Evolutionary conservation across 2,797 vertebrate genomes (phyloP).

Genomic region (Brotula barbata): DNA sequence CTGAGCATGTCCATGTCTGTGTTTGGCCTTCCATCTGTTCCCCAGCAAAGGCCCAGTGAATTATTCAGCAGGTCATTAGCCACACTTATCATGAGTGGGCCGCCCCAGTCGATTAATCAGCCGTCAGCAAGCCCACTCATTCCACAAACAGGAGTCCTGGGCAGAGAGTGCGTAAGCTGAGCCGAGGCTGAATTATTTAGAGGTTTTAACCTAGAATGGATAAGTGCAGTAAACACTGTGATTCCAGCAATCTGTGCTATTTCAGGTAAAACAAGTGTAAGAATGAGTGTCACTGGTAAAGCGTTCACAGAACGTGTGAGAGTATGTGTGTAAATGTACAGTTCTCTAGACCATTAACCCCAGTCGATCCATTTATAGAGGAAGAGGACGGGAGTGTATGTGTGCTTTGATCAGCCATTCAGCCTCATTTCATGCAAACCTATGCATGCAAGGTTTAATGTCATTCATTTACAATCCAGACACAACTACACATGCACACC

Average conservation of each 20-base stretch:
- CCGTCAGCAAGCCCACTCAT: slow-evolving; percentile 71
- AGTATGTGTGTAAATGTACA: slow-evolving; percentile 25
- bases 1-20: slow-evolving; percentile 44
- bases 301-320: neutral
- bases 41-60: slow-evolving; percentile 73
- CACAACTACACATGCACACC: slow-evolving; percentile 12
- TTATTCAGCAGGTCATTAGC: slow-evolving; percentile 85
- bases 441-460: slow-evolving; percentile 30
- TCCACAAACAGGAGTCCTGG: slow-evolving; percentile 60
- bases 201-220: slow-evolving; percentile 68
- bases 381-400: slow-evolving; percentile 5
- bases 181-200: slow-evolving; percentile 77
- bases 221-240: slow-evolving; percentile 61
- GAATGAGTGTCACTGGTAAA: slow-evolving; percentile 31
- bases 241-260: slow-evolving; percentile 73
- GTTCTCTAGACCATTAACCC: slow-evolving; percentile 38
- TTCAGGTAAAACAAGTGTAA: slow-evolving; percentile 57
- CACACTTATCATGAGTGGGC: slow-evolving; percentile 79
- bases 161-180: slow-evolving; percentile 26
- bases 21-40: slow-evolving; percentile 73
- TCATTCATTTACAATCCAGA: slow-evolving; percentile 1
- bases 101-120: slow-evolving; percentile 81
- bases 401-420: slow-evolving; percentile 48
- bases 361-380: slow-evolving; percentile 19
- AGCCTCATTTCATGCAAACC: slow-evolving; percentile 26